A percentile compares a stretch with the other conserved stretches of the same genome.
Evolutionary conservation across 2,113 vertebrate species (phyloP).

Genomic region (Carassius gibelio): DNA sequence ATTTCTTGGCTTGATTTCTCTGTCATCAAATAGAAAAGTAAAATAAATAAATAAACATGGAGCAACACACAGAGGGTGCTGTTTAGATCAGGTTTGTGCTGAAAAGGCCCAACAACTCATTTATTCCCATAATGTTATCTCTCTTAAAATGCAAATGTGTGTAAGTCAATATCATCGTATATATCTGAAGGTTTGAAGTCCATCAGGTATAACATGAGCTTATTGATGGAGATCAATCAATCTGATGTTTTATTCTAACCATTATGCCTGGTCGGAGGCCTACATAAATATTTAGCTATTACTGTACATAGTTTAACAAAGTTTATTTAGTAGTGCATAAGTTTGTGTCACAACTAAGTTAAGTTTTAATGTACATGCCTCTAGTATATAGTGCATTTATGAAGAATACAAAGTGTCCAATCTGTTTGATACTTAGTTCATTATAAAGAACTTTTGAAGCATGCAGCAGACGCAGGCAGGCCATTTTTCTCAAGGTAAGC

Average conservation of each 20-base stretch:
- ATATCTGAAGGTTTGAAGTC: neutral
- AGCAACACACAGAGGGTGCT: neutral
- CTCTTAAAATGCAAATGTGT: no score
- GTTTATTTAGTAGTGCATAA: no score
- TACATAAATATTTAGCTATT: no score
- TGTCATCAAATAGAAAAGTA: neutral
- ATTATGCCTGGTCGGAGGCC: neutral
- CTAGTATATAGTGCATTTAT: neutral
- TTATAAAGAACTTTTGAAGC: slow-evolving; percentile 27
- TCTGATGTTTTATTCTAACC: neutral
- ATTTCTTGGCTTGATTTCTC: neutral
- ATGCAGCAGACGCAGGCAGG: slow-evolving; percentile 19
- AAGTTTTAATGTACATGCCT: neutral
- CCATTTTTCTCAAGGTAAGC: slow-evolving; percentile 45
- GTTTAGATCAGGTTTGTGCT: neutral
- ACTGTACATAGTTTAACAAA: no score
- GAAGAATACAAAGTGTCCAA: neutral
- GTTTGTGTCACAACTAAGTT: neutral
- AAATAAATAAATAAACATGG: neutral
- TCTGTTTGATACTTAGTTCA: slow-evolving; percentile 10
- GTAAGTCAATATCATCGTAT: neutral
- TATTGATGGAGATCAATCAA: neutral
- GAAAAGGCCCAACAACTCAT: no score
- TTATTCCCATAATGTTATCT: no score
- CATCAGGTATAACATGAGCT: neutral